These are phyloP conservation scores for Pycnonotus jocosus DNA, from an alignment of 2,113 vertebrate species.

Conservation along the genomic window DNA sequence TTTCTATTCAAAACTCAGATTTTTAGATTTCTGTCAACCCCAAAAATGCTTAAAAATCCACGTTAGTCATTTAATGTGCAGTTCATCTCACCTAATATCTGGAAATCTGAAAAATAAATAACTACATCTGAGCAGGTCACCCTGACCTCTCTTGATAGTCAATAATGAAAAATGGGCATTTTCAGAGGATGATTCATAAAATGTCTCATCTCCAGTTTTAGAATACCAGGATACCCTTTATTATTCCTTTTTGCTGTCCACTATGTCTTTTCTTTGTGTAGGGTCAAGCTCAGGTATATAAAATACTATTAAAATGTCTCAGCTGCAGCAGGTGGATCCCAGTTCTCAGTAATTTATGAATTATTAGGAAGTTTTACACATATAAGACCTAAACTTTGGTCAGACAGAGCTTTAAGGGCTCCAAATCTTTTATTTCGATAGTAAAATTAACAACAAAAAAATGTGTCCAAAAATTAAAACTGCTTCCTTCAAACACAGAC, in stretches of 20 bases:
- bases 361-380: neutral
- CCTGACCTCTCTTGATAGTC: neutral
- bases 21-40: neutral
- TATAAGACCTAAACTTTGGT: neutral
- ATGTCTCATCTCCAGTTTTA: neutral
- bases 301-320: neutral
- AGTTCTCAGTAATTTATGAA: neutral
- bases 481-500: neutral
- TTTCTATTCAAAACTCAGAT: neutral
- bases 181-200: neutral
- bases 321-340: neutral
- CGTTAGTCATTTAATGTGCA: neutral
- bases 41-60: neutral
- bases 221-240: neutral
- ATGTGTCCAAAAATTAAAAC: rapidly evolving
- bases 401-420: neutral
- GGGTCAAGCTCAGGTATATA: neutral
- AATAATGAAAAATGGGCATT: neutral
- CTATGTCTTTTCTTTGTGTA: neutral
- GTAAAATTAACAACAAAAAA: neutral
- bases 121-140: neutral
- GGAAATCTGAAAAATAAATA: neutral
- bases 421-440: neutral
- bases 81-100: neutral
- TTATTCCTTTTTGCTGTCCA: neutral